Percentiles rank a stretch among this genome's conserved stretches.
phyloP scores from a whole-genome alignment of 2,797 vertebrate species.

The Chloroceryle amazona region DNA sequence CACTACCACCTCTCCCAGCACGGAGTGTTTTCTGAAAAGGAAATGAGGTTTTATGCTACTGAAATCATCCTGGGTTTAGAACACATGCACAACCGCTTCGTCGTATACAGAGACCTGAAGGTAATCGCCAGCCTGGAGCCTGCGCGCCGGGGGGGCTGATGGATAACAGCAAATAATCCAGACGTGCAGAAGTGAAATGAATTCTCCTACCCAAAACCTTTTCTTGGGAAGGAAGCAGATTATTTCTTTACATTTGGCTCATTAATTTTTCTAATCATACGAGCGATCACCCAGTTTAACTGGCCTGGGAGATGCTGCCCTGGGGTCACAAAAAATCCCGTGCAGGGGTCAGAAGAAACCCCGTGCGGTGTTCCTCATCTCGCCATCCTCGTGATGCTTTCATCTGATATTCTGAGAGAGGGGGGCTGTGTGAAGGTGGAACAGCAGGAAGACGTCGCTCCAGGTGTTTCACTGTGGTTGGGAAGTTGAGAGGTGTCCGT shows the following conservation, averaged over 20 bases:
- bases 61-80: conserved; percentile 98
- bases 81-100: conserved; percentile 97
- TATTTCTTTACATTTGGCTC: not conserved
- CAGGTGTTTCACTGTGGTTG: accelerated
- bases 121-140: conserved; percentile 60
- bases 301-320: not conserved
- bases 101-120: conserved; percentile 98
- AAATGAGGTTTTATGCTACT: conserved; percentile 97
- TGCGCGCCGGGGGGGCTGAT: not conserved
- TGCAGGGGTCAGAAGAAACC: not conserved
- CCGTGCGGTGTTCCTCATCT: not conserved
- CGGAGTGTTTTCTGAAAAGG: conserved; percentile 96
- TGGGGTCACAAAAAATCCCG: not conserved
- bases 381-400: not conserved
- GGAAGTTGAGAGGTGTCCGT: not conserved
- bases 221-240: not conserved
- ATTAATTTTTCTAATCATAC: not conserved
- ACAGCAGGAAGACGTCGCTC: not conserved
- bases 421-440: not conserved
- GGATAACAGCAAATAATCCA: not conserved
- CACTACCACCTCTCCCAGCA: conserved; percentile 99
- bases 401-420: not conserved
- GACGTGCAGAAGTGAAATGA: not conserved
- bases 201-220: not conserved
- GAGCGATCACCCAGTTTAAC: not conserved